Conservation (phyloP, 2,888 invertebrate species). For the Zaprionus lineosus region DNA sequence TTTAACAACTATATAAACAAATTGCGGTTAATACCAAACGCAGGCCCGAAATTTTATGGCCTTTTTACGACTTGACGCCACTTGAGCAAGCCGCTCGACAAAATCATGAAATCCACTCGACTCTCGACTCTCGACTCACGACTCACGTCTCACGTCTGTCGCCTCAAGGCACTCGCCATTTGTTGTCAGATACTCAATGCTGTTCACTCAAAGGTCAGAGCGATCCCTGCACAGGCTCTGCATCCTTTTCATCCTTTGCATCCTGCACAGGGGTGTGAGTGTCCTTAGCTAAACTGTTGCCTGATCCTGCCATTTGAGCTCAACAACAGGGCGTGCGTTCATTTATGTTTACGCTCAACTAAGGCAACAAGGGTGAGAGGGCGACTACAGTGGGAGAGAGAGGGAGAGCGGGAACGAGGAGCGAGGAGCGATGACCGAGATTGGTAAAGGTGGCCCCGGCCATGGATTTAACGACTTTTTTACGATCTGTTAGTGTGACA, state of each 20-base stretch:
- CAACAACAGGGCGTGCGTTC: constrained; percentile 28
- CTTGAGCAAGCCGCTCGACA: constrained; percentile 48
- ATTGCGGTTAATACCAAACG: constrained; percentile 73
- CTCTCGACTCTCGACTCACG: constrained; percentile 16
- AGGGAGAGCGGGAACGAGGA: constrained; percentile 1
- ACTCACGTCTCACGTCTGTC: no score
- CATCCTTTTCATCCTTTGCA: constrained; percentile 18
- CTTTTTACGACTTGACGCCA: constrained; percentile 83
- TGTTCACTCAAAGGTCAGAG: constrained; percentile 48
- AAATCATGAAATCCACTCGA: constrained; percentile 32
- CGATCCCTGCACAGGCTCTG: constrained; percentile 48
- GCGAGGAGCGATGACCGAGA: no score
- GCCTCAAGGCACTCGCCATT: no score
- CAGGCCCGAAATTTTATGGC: constrained; percentile 72
- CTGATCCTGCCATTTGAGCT: constrained; percentile 37
- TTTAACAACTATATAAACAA: constrained; percentile 79
- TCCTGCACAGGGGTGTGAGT: constrained; percentile 26
- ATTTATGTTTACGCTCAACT: constrained; percentile 36
- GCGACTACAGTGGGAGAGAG: constrained; percentile 7
- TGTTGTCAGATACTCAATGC: constrained; percentile 1
- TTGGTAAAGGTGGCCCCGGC: constrained; percentile 14
- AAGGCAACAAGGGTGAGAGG: not conserved
- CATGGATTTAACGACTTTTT: constrained; percentile 80
- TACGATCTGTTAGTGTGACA: constrained; percentile 81
- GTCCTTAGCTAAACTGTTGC: constrained; percentile 29